A percentile compares a stretch with the other conserved stretches of the same genome.
Evolutionary conservation across 1,140 invertebrate species (phyloP).

Genomic region (Meloidogyne chitwoodi): DNA sequence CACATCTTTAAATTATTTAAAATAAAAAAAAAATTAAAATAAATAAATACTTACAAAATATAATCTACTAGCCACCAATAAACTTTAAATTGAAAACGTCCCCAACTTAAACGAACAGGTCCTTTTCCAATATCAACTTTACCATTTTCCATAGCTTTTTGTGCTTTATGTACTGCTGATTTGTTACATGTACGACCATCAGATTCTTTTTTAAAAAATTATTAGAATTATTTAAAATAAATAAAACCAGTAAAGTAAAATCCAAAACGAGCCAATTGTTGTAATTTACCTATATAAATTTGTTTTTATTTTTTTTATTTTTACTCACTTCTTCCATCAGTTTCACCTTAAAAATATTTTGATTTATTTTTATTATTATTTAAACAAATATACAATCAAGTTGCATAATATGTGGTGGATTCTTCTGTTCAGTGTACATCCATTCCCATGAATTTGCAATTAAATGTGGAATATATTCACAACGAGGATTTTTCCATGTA

Average conservation of each 20-base stretch:
- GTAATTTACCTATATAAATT: constrained; percentile 39
- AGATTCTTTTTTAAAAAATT: constrained; percentile 9
- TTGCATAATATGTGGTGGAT: constrained; percentile 54
- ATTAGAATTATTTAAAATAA: background rate
- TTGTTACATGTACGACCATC: constrained; percentile 52
- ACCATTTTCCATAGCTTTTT: constrained; percentile 40
- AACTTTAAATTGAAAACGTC: constrained; percentile 54
- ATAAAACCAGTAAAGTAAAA: constrained; percentile 52
- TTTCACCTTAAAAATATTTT: constrained; percentile 35
- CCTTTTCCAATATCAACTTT: constrained; percentile 14
- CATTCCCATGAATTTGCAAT: constrained; percentile 58
- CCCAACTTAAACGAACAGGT: constrained; percentile 47
- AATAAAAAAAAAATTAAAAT: background rate
- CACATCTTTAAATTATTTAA: constrained; percentile 32
- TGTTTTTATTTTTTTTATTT: background rate
- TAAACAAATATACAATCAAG: constrained; percentile 45
- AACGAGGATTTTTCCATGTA: constrained; percentile 49
- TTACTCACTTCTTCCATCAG: constrained; percentile 48
- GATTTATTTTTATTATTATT: background rate
- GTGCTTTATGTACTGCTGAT: constrained; percentile 36
- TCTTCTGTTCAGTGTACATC: constrained; percentile 56
- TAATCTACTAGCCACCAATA: constrained; percentile 55
- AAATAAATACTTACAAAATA: constrained; percentile 16
- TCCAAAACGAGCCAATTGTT: constrained; percentile 55
- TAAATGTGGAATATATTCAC: constrained; percentile 54